Evolutionary conservation across 2,888 invertebrate genomes (phyloP), one percentile per base, ranked within the genome.

Genomic region (Graphium colonna): DNA sequence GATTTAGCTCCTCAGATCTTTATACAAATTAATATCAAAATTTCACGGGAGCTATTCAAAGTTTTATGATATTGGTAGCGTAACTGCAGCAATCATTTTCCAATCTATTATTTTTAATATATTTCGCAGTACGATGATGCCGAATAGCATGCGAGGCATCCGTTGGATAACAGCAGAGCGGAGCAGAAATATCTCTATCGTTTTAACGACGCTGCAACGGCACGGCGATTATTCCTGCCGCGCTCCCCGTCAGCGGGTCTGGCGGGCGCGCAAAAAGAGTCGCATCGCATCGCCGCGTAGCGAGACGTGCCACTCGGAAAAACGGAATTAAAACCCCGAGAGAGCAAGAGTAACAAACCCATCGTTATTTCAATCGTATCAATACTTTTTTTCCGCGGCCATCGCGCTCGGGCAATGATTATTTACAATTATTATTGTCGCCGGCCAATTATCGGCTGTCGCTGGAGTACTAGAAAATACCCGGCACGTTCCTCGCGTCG

Each of bases 381-480:
- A 38, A 12, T n/a, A n/a, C n/a, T n/a, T 12, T 13, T 31, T 53
- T 53, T 53, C 44, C 39, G 17, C 17, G 1, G 15, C 31, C n/a
- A 4, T 1, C 12, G 12, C 12, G 36, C 21, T 21, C 21, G 21
- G 21, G 21, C 21, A 21, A 39, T 45, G 49, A 53, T 53, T 53
- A 53, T 53, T 53, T 53, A 49, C 61, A 62, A 65, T 67, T 65
- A 63, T 61, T 60, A 64, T 61, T 62, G 62, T 62, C 60, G 52
- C 60, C 51, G 41, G 56, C 63, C 68, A 64, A 67, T 68, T 67
- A 68, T 62, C 63, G 65, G 57, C 59, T 49, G 56, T 64, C 67
- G 70, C 67, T 51, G 65, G 67, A 39, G 28, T 16, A 56, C 67
- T 68, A 62, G 60, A 78, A 80, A 79, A 82, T 79, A 77, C 73